These are phyloP conservation scores for Nautilus pompilius DNA, from an alignment of 1,140 invertebrate species.

Conservation along the genomic window DNA sequence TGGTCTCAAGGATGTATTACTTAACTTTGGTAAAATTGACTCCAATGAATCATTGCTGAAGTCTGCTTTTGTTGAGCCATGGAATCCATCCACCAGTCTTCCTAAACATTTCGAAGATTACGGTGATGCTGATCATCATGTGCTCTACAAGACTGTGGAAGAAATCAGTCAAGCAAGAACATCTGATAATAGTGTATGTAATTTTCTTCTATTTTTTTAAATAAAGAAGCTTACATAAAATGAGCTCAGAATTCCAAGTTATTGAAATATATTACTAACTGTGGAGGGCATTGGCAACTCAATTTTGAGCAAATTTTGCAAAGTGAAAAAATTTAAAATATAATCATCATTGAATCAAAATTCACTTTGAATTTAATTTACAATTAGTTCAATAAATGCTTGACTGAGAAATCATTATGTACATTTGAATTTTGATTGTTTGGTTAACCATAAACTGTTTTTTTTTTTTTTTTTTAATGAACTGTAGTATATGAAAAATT, in stretches of 20 bases:
- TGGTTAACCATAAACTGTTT: neutral
- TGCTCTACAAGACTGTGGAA: slow-evolving; percentile 44
- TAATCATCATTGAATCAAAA: neutral
- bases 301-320: neutral
- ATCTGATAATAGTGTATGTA: slow-evolving; percentile 24
- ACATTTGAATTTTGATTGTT: no score
- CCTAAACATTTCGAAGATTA: slow-evolving; percentile 49
- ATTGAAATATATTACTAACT: neutral
- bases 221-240: no score
- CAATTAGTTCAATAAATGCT: no score
- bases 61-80: slow-evolving; percentile 36
- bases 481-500: neutral
- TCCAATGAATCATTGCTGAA: slow-evolving; percentile 22
- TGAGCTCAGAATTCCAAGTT: neutral
- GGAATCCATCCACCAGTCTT: slow-evolving; percentile 34
- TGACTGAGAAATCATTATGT: no score
- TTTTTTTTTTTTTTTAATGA: neutral
- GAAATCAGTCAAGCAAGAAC: slow-evolving; percentile 22
- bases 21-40: slow-evolving; percentile 39
- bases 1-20: slow-evolving; percentile 33
- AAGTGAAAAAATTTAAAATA: neutral
- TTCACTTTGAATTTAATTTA: neutral
- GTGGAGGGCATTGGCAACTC: neutral
- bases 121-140: slow-evolving; percentile 47
- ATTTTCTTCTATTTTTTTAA: neutral